Evolutionary conservation across 2,113 vertebrate genomes (phyloP).

Genomic region (Gadus chalcogrammus): DNA sequence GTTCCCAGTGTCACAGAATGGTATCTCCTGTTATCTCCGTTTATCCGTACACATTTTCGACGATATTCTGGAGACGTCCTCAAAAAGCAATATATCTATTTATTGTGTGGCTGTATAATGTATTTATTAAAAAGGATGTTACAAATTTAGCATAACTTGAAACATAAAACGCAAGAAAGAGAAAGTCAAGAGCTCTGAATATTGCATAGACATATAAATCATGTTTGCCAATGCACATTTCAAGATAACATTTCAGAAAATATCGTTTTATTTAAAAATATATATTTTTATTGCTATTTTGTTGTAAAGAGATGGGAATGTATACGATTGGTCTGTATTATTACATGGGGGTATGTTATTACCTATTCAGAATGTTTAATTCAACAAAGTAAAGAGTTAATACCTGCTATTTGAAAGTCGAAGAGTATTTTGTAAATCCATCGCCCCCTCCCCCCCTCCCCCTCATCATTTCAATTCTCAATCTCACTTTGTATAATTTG

Average conservation of each 20-base stretch:
- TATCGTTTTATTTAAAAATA: constrained; percentile 57
- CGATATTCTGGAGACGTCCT: constrained; percentile 55
- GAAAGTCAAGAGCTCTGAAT: constrained; percentile 26
- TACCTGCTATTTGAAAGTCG: constrained; percentile 18
- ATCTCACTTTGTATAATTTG: constrained; percentile 17
- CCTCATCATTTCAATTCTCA: constrained; percentile 28
- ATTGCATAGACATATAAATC: constrained; percentile 21
- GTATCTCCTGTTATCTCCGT: constrained; percentile 49
- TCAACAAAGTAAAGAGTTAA: constrained; percentile 21
- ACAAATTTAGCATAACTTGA: constrained; percentile 24
- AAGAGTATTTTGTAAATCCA: constrained; percentile 11
- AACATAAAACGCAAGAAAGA: constrained; percentile 29
- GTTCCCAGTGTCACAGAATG: constrained; percentile 60
- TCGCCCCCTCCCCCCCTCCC: constrained; percentile 15
- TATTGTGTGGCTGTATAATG: constrained; percentile 49
- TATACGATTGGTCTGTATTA: constrained; percentile 46
- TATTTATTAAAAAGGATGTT: constrained; percentile 39
- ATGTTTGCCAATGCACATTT: constrained; percentile 38
- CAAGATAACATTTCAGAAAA: constrained; percentile 40
- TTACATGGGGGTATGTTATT: constrained; percentile 18
- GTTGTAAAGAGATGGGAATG: constrained; percentile 60
- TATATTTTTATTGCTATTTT: constrained; percentile 66
- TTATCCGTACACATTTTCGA: constrained; percentile 29
- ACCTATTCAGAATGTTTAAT: constrained; percentile 35
- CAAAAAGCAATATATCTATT: constrained; percentile 71